phyloP scores from a whole-genome alignment of 30 jellyfish, hydroid and myxozoan genomes.

The Morbakka virulenta region DNA sequence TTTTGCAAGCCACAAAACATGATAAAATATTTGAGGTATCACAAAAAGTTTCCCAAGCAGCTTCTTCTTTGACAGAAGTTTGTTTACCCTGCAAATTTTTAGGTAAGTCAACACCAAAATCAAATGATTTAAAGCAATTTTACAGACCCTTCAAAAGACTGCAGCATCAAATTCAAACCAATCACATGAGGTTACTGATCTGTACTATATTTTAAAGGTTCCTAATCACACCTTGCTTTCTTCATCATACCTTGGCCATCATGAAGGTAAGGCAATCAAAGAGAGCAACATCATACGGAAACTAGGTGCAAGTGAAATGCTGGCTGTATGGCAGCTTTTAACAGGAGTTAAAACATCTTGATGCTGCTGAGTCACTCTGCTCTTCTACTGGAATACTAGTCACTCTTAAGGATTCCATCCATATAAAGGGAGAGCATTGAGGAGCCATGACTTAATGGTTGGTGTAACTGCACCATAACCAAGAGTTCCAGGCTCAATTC shows the following conservation, averaged over 20 bases:
- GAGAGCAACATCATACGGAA: not conserved
- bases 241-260: not conserved
- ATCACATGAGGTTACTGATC: not conserved
- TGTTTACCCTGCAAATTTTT: constrained; percentile 26
- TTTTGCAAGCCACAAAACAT: not conserved
- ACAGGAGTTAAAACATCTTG: not conserved
- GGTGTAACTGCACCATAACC: too few species aligned
- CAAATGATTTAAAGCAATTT: not conserved
- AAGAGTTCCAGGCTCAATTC: too few species aligned
- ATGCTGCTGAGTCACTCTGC: constrained; percentile 25
- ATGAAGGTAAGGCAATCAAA: not conserved
- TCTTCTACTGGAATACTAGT: constrained; percentile 8
- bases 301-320: not conserved
- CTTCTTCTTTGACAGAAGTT: constrained; percentile 36
- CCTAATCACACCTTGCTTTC: not conserved
- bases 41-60: not conserved
- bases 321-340: not conserved
- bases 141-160: constrained; percentile 4
- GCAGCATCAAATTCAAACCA: not conserved
- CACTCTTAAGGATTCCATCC: constrained; percentile 5
- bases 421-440: not conserved
- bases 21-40: constrained; percentile 9
- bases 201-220: not conserved
- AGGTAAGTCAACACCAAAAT: constrained; percentile 19
- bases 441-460: too few species aligned